Evolutionary conservation across 1,140 invertebrate species (phyloP), one percentile per base, ranked within the genome.

Genomic region (Drepana arcuata): DNA sequence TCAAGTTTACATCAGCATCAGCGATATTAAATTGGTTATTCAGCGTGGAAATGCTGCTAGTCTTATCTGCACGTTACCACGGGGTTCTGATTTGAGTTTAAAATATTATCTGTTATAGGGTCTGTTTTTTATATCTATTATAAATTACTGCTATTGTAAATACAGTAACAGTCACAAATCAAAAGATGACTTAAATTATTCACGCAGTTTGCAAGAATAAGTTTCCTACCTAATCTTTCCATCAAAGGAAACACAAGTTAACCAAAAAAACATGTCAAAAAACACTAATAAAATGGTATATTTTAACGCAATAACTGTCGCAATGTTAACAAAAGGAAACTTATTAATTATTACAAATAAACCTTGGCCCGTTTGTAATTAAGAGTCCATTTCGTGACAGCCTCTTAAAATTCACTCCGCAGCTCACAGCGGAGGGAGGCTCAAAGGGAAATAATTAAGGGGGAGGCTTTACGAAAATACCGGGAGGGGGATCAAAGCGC

Each of bases 381-480:
- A 79, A 70, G 68, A 73, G 72, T 72, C 62, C 68, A 73, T 79
- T 79, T 72, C 64, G 64, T 53, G 61, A 64, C 63, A 67, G 56
- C 57, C 68, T 74, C 67, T 80, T 80, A 73, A 77, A 80, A 80
- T 80, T 80, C 75, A 70, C 63, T 69, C 56, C 67, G 55, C 62
- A 61, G 44, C 46, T 39, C 30, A 21, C 32, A 44, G 42, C 24
- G 53, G n/a, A n/a, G 56, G 38, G 46, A 47, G 57, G 60, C 60
- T 70, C 64, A 71, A 72, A 71, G 70, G 72, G 59, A 75, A 75
- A 77, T 80, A 77, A 80, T 77, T 80, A 80, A 71, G 69, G 64
- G 55, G 56, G 55, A 57, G 61, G 54, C 57, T 52, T 58, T 64
- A 75, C 71, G 69, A 68, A 75, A 72, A 74, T 67, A 61, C 43